Evolutionary conservation across 2,797 vertebrate genomes (phyloP), one percentile per base, ranked within the genome.

Genomic region (Coranthus polyacanthus): DNA sequence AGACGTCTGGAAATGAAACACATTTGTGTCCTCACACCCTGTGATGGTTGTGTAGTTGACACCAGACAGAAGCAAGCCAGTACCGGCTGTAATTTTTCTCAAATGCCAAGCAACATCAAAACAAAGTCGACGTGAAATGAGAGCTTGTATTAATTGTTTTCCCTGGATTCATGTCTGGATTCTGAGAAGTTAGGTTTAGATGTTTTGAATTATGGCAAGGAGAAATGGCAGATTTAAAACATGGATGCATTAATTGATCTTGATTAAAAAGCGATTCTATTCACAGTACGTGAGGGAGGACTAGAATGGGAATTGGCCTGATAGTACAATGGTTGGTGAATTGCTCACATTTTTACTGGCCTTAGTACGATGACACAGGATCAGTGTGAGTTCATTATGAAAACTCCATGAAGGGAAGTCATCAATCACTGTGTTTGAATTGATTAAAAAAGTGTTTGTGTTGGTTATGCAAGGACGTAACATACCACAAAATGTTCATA

Each of bases 1-100:
- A 50, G 73, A 39, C 47, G 2, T 21, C 78, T 64, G 65, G 55
- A 88, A 78, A 83, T 82, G 22, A 85, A 87, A 85, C 81, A 58
- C 78, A 82, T 80, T 86, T 73, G 53, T 68, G 64, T 75, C 68
- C 72, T 74, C 58, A 8, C 56, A 61, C 66, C 10, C 11, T 4
- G 24, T 63, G 34, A 72, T 71, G 36, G 47, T 62, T 68, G 34
- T 58, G 44, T 17, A 20, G 52, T 42, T 64, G 53, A 78, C 65
- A 72, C 61, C 42, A 62, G 75, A 79, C 76, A 75, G 68, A 84
- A 81, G 73, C 61, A 45, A 56, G 64, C 61, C 68, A 64, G 24
- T 36, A 13, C 46, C 0, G 2, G 11, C 60, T 67, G 36, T 77
- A 42, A 82, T 67, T 72, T 60, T 52, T 59, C 29, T 46, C 52